Percentiles rank a stretch among this genome's conserved stretches.
Conservation (phyloP, 2,797 vertebrate genomes). For the Ibycter americanus region DNA sequence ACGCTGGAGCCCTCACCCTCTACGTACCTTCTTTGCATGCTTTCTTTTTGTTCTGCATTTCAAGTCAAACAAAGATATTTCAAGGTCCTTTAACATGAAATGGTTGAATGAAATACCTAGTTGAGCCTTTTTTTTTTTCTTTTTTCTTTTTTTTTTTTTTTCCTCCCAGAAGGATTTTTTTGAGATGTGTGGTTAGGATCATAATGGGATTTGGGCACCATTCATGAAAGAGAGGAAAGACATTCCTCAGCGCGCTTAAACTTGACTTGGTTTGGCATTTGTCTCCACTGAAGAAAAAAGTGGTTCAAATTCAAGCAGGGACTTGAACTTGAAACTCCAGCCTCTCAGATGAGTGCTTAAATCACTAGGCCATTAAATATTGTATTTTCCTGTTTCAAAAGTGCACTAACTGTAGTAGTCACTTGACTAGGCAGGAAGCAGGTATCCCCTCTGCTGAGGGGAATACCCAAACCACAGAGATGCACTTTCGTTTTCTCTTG, state of each 20-base stretch:
- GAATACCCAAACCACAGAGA: constrained; percentile 46
- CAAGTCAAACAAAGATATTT: not conserved
- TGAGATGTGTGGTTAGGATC: not conserved
- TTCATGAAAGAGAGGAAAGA: not conserved
- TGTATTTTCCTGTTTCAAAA: not conserved
- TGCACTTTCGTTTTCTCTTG: constrained; percentile 4
- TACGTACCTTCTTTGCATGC: not conserved
- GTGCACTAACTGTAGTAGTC: fast-evolving
- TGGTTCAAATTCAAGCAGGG: not conserved
- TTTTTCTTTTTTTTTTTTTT: not conserved
- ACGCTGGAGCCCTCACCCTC: not conserved
- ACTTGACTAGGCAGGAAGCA: not conserved
- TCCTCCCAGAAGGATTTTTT: not conserved
- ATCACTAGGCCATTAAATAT: not conserved
- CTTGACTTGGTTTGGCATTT: not conserved
- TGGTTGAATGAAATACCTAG: not conserved
- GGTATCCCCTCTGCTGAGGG: constrained; percentile 2
- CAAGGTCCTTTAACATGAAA: not conserved
- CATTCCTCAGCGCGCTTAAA: not conserved
- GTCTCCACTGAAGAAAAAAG: not conserved
- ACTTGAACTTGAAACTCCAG: not conserved
- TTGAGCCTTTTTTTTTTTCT: not conserved
- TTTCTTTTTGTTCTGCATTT: not conserved
- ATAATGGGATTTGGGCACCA: not conserved
- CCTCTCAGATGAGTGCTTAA: not conserved